Evolutionary conservation across 1,140 invertebrate genomes (phyloP).

Genomic region (Brachystomella parvula): DNA sequence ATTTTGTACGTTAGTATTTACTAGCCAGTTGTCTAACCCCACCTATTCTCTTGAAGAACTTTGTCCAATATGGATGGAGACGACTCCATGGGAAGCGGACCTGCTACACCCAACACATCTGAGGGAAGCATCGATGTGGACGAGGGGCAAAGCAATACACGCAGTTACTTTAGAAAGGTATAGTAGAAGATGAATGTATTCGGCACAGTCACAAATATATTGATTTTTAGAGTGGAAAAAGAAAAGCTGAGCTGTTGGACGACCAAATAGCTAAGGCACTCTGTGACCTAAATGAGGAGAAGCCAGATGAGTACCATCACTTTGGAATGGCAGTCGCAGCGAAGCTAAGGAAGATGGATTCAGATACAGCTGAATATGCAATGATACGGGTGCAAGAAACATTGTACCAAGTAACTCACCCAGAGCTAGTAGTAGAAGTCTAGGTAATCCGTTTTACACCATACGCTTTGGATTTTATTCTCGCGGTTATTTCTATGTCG

Average conservation of each 20-base stretch:
- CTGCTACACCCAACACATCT: not conserved
- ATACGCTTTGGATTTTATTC: not conserved
- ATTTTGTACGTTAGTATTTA: not conserved
- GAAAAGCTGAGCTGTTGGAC: not conserved
- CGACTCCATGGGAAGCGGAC: not conserved
- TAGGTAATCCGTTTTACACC: not conserved
- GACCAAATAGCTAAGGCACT: no score
- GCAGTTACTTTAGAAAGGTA: not conserved
- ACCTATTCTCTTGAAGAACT: not conserved
- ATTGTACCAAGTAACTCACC: slow-evolving; percentile 2
- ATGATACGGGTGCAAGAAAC: not conserved
- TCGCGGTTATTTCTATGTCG: not conserved
- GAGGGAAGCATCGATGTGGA: not conserved
- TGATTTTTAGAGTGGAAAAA: not conserved
- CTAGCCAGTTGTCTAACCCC: not conserved
- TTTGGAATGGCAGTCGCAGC: not conserved
- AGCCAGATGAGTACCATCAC: not conserved
- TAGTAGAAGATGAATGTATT: not conserved
- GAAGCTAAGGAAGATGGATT: no score
- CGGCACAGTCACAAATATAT: not conserved
- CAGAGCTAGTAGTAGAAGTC: no score
- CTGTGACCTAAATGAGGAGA: no score
- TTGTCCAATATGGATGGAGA: not conserved
- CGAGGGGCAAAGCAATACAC: not conserved
- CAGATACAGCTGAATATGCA: slow-evolving; percentile 3